These are phyloP conservation scores for Aplysina aerophoba DNA, from an alignment of 37 sponge, comb jelly and placozoan genomes.

Conservation along the genomic window DNA sequence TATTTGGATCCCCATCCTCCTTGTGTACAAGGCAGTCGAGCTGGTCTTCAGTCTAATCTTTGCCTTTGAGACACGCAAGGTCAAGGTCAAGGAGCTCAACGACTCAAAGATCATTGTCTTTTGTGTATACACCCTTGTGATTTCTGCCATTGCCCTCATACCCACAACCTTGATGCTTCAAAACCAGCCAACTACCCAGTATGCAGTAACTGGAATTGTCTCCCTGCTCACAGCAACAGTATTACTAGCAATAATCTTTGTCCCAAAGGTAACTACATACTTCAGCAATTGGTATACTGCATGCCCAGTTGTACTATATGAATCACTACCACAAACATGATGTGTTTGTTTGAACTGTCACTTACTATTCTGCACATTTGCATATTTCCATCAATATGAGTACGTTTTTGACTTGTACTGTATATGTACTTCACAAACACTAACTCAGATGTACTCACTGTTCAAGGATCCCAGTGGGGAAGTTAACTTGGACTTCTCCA, in stretches of 20 bases:
- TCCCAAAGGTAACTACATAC: conserved; percentile 64
- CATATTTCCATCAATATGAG: too few species aligned
- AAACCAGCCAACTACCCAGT: conserved; percentile 20
- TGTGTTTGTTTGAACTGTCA: too few species aligned
- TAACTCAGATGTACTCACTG: too few species aligned
- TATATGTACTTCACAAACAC: too few species aligned
- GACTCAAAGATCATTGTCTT: conserved; percentile 65
- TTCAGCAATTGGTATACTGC: too few species aligned
- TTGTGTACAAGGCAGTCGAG: conserved; percentile 60
- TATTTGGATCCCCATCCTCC: conserved; percentile 41
- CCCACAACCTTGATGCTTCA: conserved; percentile 44
- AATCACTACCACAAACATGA: too few species aligned
- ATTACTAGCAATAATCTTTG: conserved; percentile 29
- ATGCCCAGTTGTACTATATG: too few species aligned
- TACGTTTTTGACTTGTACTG: too few species aligned
- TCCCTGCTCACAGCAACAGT: conserved; percentile 10
- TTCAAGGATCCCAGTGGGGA: too few species aligned
- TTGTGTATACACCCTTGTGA: conserved; percentile 63
- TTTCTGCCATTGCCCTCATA: conserved; percentile 55
- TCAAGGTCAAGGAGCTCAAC: conserved; percentile 60
- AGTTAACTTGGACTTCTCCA: too few species aligned
- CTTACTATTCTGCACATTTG: too few species aligned
- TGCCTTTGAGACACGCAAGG: conserved; percentile 72
- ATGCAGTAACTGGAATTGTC: conserved; percentile 54
- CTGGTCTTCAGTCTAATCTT: conserved; percentile 58